Conservation (phyloP, 2,888 invertebrate genomes). For the Epirrhoe alternata region DNA sequence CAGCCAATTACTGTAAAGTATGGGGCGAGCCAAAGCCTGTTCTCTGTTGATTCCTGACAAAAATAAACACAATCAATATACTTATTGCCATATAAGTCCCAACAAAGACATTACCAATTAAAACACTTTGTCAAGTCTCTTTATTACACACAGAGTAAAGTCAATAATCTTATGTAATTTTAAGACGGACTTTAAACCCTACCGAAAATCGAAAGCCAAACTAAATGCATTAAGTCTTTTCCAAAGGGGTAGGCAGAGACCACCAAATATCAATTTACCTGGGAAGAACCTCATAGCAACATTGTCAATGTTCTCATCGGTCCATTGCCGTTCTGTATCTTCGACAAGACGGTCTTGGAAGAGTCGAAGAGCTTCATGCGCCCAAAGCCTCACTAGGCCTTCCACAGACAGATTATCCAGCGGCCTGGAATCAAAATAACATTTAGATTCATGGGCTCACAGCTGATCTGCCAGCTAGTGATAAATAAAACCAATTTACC, state of each 20-base stretch:
- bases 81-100: no score
- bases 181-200: no score
- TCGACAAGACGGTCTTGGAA: conserved; percentile 99
- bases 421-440: conserved; percentile 84
- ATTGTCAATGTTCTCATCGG: conserved; percentile 97
- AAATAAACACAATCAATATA: no score
- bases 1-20: conserved; percentile 99
- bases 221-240: no score
- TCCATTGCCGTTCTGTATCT: conserved; percentile 98
- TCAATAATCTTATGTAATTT: no score
- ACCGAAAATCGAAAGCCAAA: no score
- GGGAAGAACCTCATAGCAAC: conserved; percentile 98
- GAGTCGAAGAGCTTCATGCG: conserved; percentile 98
- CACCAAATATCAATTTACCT: conserved; percentile 70
- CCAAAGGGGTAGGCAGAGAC: background rate
- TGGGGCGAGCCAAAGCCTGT: conserved; percentile 95
- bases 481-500: conserved; percentile 60
- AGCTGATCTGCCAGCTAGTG: no score
- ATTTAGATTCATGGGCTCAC: no score
- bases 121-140: no score
- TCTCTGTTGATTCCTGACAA: conserved; percentile 91
- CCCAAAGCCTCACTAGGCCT: conserved; percentile 99
- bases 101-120: no score
- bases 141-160: no score
- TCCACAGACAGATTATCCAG: conserved; percentile 96